Evolutionary conservation across 2,113 vertebrate genomes (phyloP), one percentile per base, ranked within the genome.

Genomic region (Aptenodytes forsteri): DNA sequence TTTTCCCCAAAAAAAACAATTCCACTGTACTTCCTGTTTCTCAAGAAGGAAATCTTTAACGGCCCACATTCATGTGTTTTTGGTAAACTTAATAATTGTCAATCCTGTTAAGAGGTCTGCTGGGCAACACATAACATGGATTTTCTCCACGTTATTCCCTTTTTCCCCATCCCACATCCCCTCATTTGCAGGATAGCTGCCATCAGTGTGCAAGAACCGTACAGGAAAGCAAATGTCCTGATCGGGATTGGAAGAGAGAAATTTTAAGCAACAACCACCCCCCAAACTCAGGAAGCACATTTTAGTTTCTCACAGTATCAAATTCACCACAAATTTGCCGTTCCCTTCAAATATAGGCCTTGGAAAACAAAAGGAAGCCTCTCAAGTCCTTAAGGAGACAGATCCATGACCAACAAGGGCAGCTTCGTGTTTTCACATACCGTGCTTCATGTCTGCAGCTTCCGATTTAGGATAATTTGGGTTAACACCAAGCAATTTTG

Each of bases 401-500:
- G 36, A 87, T 76, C 34, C 46, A 36, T 1, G 11, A 72, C 49
- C 12, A 23, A 71, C 38, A 83, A 85, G 84, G 87, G 66, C 73
- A 29, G 42, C 75, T 83, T 79, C 4, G 0, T 80, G 66, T 44
- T 69, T 75, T 86, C 66, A 50, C 5, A 0, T 26, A 49, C 47
- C 0, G 0, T 4, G 23, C 56, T 79, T 59, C 84, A 38, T 1
- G 36, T 75, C 66, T 88, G 78, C 90, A 94, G 75, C 70, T 93
- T 86, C 75, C 30, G 21, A 85, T 77, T 69, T 54, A 12, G 34
- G 44, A 34, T 49, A 64, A 85, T 85, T 77, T 58, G 75, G 54
- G 82, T 40, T 77, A 75, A 90, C 88, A 97, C 75, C 58, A 65
- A 56, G 75, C 67, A 56, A 85, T 83, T 77, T 62, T 93, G 96